Evolutionary conservation across 2,113 vertebrate genomes (phyloP), one percentile per base, ranked within the genome.

Genomic region (Dermatemys mawii): DNA sequence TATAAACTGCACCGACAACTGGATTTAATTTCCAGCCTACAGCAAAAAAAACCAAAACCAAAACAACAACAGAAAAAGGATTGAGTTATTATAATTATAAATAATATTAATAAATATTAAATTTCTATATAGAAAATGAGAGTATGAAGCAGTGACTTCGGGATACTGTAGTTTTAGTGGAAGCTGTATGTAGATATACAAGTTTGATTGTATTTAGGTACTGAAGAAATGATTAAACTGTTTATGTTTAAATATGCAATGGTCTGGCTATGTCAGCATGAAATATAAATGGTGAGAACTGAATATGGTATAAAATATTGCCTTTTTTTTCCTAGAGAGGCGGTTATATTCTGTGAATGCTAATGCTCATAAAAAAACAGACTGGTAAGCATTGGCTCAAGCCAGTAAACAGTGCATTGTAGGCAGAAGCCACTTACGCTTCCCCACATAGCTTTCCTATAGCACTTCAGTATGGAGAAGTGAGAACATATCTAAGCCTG

Each of bases 21-120:
- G 99, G 99, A 99, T 99, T 99, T 98, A 99, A 99, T 98, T 99
- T 99, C 99, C 99, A 99, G 98, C 99, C 99, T 99, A 98, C 75
- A 97, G 93, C 49, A 92, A 98, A 98, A 98, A 22, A 60, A 32
- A 57, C 11, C 11, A 85, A 97, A 46, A 97, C 5, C 14, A 97
- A 92, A 93, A 67, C 32, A 63, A n/a, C 35, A 70, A 38, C 63
- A 84, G 95, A 38, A 55, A 90, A 49, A 96, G 24, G 92, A 86
- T 1, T 12, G 67, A 91, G 35, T 95, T 90, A 96, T 10, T 93
- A 92, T 17, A 93, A 87, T 95, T 73, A 87, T 32, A 21, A 7
- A 92, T 53, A 91, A n/a, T 49, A 7, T 83, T 24, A 86, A 50
- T 8, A 29, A 49, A 0, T 9, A 17, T 51, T 38, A 48, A 35